Evolutionary conservation across 2,113 vertebrate species (phyloP), one percentile per base, ranked within the genome.

Genomic region (Odontophorus gujanensis): DNA sequence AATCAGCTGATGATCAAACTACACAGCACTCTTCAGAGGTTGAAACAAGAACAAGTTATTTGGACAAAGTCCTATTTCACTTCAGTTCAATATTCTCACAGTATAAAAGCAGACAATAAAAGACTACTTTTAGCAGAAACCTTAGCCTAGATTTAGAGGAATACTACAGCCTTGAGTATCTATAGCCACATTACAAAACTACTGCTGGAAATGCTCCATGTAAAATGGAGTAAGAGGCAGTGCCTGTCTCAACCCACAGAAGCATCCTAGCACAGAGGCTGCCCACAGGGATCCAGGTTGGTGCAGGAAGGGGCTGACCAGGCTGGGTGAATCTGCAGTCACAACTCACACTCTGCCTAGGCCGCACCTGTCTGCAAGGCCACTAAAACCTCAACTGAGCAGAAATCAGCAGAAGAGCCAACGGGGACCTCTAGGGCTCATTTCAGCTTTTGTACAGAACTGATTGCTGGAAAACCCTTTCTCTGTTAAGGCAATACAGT

Each of bases 161-260:
- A 69, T 74, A 48, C 58, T 45, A 63, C 5, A 22, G 40, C 26
- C 13, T 73, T 79, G 16, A 1, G 0, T 28, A 25, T 16, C 42
- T 62, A 1, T 18, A 22, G 8, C 11, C 42, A 26, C 18, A 19
- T 6, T 12, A 28, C 1, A 0, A 12, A 43, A 34, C 48, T 1
- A 25, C 47, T 48, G 61, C 55, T 55, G 85, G 51, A 62, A 58
- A 78, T 57, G 57, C 4, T 9, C 51, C 66, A 32, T 5, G 66
- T 50, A 53, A 48, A n/a, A 72, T 2, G 3, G 45, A 77, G 16
- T 12, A 26, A 42, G 78, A 71, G 62, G 66, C 71, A 42, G 24
- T 0, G 17, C 17, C 57, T 72, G 75, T 62, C 47, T 20, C 61
- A 40, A 4, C 18, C 22, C 11, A 25, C 20, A 58, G 75, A 22